A percentile compares a stretch with the other conserved stretches of the same genome.
phyloP scores from a whole-genome alignment of 2,888 invertebrate species.

The Dendrolimus houi region DNA sequence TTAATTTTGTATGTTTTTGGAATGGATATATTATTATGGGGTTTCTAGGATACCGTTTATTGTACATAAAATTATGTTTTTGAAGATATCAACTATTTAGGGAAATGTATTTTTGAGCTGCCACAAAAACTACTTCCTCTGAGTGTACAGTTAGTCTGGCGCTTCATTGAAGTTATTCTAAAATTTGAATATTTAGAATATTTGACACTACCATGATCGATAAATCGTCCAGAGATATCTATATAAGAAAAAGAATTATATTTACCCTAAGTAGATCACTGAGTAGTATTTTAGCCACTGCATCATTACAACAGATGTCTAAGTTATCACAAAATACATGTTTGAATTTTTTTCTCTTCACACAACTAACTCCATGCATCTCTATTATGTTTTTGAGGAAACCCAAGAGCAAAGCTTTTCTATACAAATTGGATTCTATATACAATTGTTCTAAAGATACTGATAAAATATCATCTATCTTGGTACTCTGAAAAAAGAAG shows the following conservation, averaged over 20 bases:
- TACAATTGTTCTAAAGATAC: slow-evolving; percentile 40
- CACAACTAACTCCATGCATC: slow-evolving; percentile 44
- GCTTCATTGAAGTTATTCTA: too few relatives aligned
- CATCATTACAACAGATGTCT: slow-evolving; percentile 42
- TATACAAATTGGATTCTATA: slow-evolving; percentile 48
- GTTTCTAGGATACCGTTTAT: too few relatives aligned
- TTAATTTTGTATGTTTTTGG: too few relatives aligned
- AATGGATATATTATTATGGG: too few relatives aligned
- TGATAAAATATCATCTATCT: slow-evolving; percentile 40
- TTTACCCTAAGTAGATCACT: slow-evolving; percentile 44
- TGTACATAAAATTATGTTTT: too few relatives aligned
- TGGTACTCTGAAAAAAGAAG: slow-evolving; percentile 33
- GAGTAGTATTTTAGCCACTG: slow-evolving; percentile 43
- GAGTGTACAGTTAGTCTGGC: too few relatives aligned
- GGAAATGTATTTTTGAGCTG: too few relatives aligned
- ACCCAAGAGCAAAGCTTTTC: slow-evolving; percentile 42
- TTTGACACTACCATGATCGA: too few relatives aligned
- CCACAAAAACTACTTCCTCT: too few relatives aligned
- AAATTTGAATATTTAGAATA: too few relatives aligned
- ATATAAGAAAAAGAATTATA: neutral
- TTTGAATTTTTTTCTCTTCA: slow-evolving; percentile 39
- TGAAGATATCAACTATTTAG: too few relatives aligned
- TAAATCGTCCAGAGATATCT: too few relatives aligned
- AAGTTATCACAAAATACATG: slow-evolving; percentile 45
- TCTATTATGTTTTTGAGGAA: slow-evolving; percentile 39